Conservation (phyloP, 2,113 vertebrate genomes). For the Ictalurus furcatus region DNA sequence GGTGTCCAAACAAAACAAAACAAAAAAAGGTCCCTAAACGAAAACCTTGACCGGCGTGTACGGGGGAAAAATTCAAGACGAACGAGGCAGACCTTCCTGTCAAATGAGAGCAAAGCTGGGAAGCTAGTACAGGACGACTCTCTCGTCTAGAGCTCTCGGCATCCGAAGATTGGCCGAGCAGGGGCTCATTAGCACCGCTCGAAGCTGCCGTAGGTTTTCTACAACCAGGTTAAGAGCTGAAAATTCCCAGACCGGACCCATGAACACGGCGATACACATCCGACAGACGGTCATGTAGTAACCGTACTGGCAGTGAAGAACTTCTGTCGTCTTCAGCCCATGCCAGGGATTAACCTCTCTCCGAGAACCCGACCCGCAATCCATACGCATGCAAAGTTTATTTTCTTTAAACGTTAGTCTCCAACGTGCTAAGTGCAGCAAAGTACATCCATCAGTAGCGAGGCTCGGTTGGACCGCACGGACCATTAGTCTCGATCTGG, state of each 20-base stretch:
- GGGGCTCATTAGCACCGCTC: background rate
- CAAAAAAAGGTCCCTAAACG: background rate
- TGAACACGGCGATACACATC: background rate
- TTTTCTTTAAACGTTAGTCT: background rate
- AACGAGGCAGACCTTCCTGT: background rate
- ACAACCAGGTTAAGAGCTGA: background rate
- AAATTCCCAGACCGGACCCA: no score
- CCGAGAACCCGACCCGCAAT: background rate
- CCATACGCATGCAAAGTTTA: conserved; percentile 1
- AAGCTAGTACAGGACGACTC: conserved; percentile 14
- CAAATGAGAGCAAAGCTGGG: background rate
- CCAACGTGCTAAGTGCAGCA: conserved; percentile 9
- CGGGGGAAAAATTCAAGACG: no score
- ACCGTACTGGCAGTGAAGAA: background rate
- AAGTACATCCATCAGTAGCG: conserved; percentile 32
- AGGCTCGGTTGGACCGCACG: conserved; percentile 21
- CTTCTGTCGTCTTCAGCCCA: background rate
- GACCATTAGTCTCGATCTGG: conserved; percentile 44
- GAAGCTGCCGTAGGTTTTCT: background rate
- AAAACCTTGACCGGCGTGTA: background rate
- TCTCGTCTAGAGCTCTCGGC: background rate
- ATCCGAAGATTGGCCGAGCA: background rate
- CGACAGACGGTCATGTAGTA: background rate
- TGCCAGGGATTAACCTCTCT: background rate
- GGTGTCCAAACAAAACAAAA: background rate